Conservation (phyloP, 2,888 invertebrate species). For the Atrina japonica region DNA sequence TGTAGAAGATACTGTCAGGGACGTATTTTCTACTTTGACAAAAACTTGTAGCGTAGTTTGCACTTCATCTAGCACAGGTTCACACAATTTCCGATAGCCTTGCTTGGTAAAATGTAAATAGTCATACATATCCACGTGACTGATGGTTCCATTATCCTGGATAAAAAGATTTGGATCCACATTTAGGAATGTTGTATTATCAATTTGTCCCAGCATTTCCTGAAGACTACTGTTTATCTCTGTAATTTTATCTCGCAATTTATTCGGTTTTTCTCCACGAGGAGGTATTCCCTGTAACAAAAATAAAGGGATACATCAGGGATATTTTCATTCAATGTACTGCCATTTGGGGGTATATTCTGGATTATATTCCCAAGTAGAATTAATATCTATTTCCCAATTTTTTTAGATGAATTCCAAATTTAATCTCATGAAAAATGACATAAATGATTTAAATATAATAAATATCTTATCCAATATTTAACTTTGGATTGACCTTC, state of each 20-base stretch:
- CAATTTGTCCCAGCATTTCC: conserved; percentile 83
- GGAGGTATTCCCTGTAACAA: conserved; percentile 90
- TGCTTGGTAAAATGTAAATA: conserved; percentile 92
- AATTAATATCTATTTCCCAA: too few species aligned
- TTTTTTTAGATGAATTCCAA: too few species aligned
- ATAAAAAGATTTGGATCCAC: conserved; percentile 86
- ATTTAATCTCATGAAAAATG: too few species aligned
- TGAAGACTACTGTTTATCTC: conserved; percentile 89
- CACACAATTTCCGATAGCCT: conserved; percentile 87
- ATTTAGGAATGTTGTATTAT: conserved; percentile 88
- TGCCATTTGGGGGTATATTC: too few species aligned
- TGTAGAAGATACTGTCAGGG: conserved; percentile 39
- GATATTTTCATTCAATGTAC: too few species aligned
- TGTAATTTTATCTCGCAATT: conserved; percentile 88
- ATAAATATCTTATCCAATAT: too few species aligned
- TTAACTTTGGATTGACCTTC: too few species aligned
- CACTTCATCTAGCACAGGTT: conserved; percentile 77
- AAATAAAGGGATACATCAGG: conserved; percentile 24
- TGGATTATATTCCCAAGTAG: too few species aligned
- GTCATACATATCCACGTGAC: conserved; percentile 95
- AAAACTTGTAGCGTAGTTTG: conserved; percentile 71
- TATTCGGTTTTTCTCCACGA: conserved; percentile 92
- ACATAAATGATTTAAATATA: too few species aligned
- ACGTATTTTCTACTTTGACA: conserved; percentile 73
- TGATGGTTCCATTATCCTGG: conserved; percentile 85